Evolutionary conservation across 2,888 invertebrate genomes (phyloP), one percentile per base, ranked within the genome.

Genomic region (Agrotis exclamationis): DNA sequence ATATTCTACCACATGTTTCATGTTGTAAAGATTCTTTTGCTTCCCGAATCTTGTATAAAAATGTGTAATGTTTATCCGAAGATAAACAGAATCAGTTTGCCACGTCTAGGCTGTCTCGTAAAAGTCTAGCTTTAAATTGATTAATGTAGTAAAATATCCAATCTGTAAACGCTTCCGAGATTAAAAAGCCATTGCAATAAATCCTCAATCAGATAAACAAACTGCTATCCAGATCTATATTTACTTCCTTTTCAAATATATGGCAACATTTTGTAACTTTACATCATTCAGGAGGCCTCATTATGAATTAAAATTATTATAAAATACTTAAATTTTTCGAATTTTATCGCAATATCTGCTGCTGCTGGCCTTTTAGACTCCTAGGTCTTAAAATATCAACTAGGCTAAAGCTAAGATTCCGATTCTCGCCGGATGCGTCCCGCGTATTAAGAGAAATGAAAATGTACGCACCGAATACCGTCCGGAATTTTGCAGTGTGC

Each of bases 71-170:
- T 72, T 57, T 63, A 63, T 45, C 11, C 39, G 4, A 18, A 57
- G 22, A 51, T 63, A 74, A 72, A 66, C 51, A 60, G 45, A 16
- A 24, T 48, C 45, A 24, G 24, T 60, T 44, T 63, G 60, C 20
- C 44, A 45, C 48, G 6, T 3, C 13, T 63, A 56, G 2, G 13
- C 39, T 44, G 63, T 63, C 79, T 71, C 72, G 39, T 75, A 78
- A 75, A 75, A 22, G 13, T 71, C 50, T 16, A 54, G 4, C 13
- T 56, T 24, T 20, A 59, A 63, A 71, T 56, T 63, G 45, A 58
- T 63, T 70, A 39, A 47, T 45, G n/a, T 39, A 18, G 9, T 77
- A 51, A 47, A n/a, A 53, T 1, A 11, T 20, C 5, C 11, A 3
- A 13, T 39, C 20, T 14, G 28, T 22, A 39, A 73, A 71, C 39